Evolutionary conservation across 2,797 vertebrate species (phyloP).

Genomic region (Onychomys torridus): DNA sequence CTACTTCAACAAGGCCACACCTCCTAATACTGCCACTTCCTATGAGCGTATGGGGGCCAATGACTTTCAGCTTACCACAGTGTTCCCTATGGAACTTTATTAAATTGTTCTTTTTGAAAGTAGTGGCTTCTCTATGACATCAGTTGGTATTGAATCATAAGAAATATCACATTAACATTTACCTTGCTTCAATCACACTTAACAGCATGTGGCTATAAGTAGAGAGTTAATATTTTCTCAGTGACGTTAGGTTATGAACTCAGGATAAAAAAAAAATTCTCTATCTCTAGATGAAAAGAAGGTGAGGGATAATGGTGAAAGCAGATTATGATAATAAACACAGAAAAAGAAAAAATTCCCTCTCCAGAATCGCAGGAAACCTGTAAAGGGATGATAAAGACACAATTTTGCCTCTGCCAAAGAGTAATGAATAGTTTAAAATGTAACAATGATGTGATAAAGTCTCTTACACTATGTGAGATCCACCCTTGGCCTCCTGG

Average conservation of each 20-base stretch:
- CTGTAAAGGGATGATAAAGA: slow-evolving; percentile 46
- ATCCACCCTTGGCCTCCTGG: background rate
- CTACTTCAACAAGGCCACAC: background rate
- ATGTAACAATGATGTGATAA: background rate
- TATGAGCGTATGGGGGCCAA: background rate
- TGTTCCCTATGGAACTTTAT: background rate
- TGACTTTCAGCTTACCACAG: background rate
- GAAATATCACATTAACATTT: background rate
- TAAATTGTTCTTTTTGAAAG: background rate
- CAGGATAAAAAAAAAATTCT: background rate
- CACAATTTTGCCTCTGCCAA: background rate
- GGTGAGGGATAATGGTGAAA: background rate
- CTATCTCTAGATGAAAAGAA: slow-evolving; percentile 18
- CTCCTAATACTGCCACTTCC: background rate
- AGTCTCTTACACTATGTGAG: background rate
- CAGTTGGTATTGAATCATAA: background rate
- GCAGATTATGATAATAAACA: background rate
- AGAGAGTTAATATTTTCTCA: background rate
- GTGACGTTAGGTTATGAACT: background rate
- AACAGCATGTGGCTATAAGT: background rate
- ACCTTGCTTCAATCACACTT: background rate
- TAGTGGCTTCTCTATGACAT: background rate
- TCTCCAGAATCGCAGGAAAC: background rate
- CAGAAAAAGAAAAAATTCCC: slow-evolving; percentile 9
- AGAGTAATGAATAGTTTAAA: slow-evolving; percentile 22